phyloP scores from a whole-genome alignment of 2,113 vertebrate genomes.

The Cryptomyrus ogoouensis region DNA sequence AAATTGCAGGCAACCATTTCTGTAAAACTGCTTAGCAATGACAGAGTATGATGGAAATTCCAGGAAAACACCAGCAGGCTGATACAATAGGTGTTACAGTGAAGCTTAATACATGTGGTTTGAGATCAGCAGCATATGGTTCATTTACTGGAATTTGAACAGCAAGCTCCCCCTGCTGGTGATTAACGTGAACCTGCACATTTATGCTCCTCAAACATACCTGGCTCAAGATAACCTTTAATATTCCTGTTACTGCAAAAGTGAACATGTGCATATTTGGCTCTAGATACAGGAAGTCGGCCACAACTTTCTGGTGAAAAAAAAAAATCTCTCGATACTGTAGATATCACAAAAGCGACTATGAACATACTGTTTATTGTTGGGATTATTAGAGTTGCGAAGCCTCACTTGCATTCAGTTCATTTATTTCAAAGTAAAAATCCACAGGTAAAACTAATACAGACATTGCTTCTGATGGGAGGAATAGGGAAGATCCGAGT shows the following conservation, averaged over 20 bases:
- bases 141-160: neutral
- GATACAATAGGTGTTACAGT: neutral
- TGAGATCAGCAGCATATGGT: neutral
- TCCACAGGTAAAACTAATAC: constrained; percentile 59
- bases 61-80: neutral
- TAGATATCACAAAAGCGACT: constrained; percentile 27
- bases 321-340: neutral
- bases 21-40: neutral
- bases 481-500: constrained; percentile 23
- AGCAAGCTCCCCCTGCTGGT: neutral
- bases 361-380: constrained; percentile 53
- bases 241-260: neutral
- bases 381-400: constrained; percentile 36
- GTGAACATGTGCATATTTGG: neutral
- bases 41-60: neutral
- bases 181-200: neutral
- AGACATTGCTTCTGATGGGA: constrained; percentile 37
- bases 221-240: neutral
- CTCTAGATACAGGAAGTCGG: neutral
- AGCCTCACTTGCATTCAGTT: constrained; percentile 41
- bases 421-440: constrained; percentile 55
- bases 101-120: neutral
- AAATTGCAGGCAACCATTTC: neutral
- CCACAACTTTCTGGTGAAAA: neutral
- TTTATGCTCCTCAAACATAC: neutral